Base-by-base conservation (phyloP, 2,113 vertebrate genomes). In the Athene cunicularia region DNA sequence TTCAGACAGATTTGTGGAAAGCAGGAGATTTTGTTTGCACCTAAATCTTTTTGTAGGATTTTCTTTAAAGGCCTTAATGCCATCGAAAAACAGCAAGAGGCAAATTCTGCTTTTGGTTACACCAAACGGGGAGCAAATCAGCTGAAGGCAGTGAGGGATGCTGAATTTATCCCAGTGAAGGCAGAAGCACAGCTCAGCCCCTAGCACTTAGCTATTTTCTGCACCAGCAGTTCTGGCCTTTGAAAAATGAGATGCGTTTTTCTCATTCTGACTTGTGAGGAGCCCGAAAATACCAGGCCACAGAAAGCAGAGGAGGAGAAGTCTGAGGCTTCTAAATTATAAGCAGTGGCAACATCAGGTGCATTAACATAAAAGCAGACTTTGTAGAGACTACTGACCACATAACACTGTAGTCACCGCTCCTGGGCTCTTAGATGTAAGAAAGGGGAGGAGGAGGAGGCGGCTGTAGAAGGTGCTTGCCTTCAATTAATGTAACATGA, bases 161-260 rank as follows among this genome's bases (percentile, higher is more conserved):
- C 76, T 84, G 82, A 47, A 72, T 95, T 97, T 95, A 92, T 93
- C 82, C 90, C 86, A 52, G 4, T 0, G 45, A 55, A 87, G 63
- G 83, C 80, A 89, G 91, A 26, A 72, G 84, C 68, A 75, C 83
- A 93, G 84, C 85, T 95, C 96, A 95, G 97, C 90, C 96, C 96
- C 92, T 86, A 93, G 79, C 95, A 96, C 97, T 97, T 76, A 53
- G 96, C 92, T 98, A 95, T 88, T 95, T 98, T 98, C 97, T 97
- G 98, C 98, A 97, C 97, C 97, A 98, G 97, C 97, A 97, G 52
- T 95, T 97, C 87, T 76, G 92, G 96, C 95, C 94, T 96, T 97
- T 95, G 92, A 80, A 59, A 97, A 97, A 92, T 80, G 56, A 97
- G 96, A 97, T 97, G 94, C 82, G 49, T 96, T 97, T 98, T 95